Conservation (phyloP, 1,140 invertebrate species). For the Chionoecetes opilio region DNA sequence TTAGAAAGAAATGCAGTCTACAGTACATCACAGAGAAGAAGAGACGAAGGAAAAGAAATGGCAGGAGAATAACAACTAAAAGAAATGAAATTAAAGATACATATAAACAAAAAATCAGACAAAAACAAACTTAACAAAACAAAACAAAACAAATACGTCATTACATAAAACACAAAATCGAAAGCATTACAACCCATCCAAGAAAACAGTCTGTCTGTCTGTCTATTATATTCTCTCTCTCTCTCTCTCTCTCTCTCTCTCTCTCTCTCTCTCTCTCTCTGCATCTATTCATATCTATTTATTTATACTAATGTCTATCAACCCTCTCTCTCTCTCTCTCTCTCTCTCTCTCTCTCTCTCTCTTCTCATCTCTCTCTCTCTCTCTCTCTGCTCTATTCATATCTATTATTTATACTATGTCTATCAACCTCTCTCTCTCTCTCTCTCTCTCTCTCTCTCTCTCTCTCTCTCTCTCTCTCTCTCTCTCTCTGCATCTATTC, state of each 20-base stretch:
- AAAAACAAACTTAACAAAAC: neutral
- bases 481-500: too few species aligned
- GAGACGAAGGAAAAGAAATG: neutral
- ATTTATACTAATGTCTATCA: too few species aligned
- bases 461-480: too few species aligned
- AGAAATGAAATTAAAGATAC: too few species aligned
- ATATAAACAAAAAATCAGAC: neutral
- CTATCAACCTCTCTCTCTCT: neutral
- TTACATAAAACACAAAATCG: too few species aligned
- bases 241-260: conserved; percentile 27
- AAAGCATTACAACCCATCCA: neutral
- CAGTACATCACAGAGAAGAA: neutral
- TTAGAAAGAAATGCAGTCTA: neutral
- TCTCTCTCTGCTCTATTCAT: neutral
- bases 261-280: conserved; percentile 16
- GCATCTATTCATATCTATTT: too few species aligned
- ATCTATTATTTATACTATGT: too few species aligned
- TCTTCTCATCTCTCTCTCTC: neutral
- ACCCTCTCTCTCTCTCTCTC: conserved; percentile 5
- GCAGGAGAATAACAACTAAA: neutral
- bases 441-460: too few species aligned
- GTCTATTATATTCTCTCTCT: neutral
- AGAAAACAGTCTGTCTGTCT: neutral
- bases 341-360: conserved; percentile 8
- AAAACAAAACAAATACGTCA: neutral